Evolutionary conservation across 2,888 invertebrate species (phyloP).

Genomic region (Palloptera scutellata): DNA sequence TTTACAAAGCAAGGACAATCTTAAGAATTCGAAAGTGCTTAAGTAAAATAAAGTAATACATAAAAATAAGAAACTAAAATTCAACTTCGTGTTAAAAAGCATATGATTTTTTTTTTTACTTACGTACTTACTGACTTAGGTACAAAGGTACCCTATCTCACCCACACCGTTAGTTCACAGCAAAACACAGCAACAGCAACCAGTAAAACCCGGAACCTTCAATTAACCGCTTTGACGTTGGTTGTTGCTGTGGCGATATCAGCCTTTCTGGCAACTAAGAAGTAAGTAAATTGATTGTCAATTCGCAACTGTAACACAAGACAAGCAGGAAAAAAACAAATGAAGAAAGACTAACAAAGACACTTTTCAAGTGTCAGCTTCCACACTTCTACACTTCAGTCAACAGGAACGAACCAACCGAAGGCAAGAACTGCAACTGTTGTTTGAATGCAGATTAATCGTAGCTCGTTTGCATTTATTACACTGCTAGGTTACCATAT

Average conservation of each 20-base stretch:
- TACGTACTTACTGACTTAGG: too few relatives aligned
- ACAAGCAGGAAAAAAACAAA: neutral
- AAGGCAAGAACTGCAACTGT: neutral
- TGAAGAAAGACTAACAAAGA: neutral
- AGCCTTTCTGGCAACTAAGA: neutral
- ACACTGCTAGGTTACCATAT: neutral
- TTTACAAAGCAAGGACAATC: too few relatives aligned
- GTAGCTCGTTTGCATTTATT: slow-evolving; percentile 28
- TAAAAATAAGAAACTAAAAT: too few relatives aligned
- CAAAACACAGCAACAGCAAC: neutral
- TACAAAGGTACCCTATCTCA: too few relatives aligned
- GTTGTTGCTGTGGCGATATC: slow-evolving; percentile 10
- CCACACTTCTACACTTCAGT: neutral
- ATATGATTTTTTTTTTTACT: too few relatives aligned
- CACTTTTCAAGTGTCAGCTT: neutral
- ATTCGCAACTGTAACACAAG: slow-evolving; percentile 6
- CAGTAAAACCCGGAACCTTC: slow-evolving; percentile 18
- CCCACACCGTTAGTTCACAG: too few relatives aligned
- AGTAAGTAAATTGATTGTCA: slow-evolving; percentile 26
- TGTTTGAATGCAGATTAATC: slow-evolving; percentile 8
- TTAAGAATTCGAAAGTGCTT: too few relatives aligned
- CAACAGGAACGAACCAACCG: neutral
- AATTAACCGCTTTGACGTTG: slow-evolving; percentile 17
- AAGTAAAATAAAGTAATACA: too few relatives aligned
- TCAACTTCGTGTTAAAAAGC: too few relatives aligned